Evolutionary conservation across 2,888 invertebrate genomes (phyloP), one percentile per base, ranked within the genome.

Genomic region (Xestoiulus laeticollis): DNA sequence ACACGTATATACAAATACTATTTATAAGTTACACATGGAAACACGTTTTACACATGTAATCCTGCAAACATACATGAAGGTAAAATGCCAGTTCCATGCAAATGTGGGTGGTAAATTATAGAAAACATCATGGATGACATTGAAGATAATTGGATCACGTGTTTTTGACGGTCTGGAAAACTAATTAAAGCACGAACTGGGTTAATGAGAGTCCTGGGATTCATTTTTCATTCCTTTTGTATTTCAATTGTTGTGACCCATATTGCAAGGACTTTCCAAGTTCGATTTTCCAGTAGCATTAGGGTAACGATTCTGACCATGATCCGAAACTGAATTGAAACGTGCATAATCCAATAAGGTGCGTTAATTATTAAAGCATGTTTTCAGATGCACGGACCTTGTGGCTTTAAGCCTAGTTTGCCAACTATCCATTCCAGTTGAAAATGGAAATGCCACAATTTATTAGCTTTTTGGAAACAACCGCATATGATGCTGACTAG

Each of bases 71-170:
- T 8, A 16, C 48, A 48, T 48, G 1, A 48, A 48, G 48, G 16
- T 48, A 48, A 48, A 12, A 48, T 48, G 16, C 48, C 59, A 59
- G n/a, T n/a, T n/a, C n/a, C 59, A n/a, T n/a, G n/a, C 16, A 3
- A 3, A 14, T 16, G 14, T 59, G 59, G 1, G n/a, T 1, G 5
- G 19, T 48, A n/a, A 59, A n/a, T 16, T 19, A 1, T 59, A 5
- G 59, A 5, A 16, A 16, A 48, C 1, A 48, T 48, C 16, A 16
- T 1, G 48, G 16, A 19, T 14, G 19, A 5, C n/a, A 59, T 59
- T 59, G 59, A 59, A 59, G n/a, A n/a, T 59, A 59, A 59, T n/a
- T 59, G 59, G 19, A n/a, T n/a, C 59, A 59, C n/a, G 59, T 19
- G 59, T 2, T 59, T n/a, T n/a, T 14, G 59, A 59, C 3, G n/a